phyloP scores from a whole-genome alignment of 2,797 vertebrate genomes.

The Vireo griseus region DNA sequence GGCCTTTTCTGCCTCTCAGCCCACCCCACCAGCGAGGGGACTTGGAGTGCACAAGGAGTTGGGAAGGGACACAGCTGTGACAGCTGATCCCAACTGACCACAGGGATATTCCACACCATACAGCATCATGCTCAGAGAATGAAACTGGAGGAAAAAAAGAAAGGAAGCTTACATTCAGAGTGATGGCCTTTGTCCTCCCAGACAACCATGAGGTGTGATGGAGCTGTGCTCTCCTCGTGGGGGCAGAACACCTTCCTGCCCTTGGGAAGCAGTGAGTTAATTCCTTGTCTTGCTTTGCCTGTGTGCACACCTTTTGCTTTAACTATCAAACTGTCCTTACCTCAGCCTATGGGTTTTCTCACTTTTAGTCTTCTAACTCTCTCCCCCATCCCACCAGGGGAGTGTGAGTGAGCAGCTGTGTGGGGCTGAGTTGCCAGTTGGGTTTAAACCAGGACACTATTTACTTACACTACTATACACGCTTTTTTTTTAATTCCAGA shows the following conservation, averaged over 20 bases:
- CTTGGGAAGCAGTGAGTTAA: neutral
- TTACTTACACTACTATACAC: neutral
- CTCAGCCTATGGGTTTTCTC: neutral
- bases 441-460: neutral
- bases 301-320: neutral
- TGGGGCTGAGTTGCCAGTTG: neutral
- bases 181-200: neutral
- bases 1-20: neutral
- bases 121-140: accelerated
- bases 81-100: neutral
- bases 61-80: neutral
- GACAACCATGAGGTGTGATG: neutral
- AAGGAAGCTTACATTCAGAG: neutral
- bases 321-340: neutral
- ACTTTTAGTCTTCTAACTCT: neutral
- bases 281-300: too few species aligned
- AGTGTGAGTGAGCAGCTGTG: neutral
- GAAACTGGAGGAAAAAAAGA: neutral
- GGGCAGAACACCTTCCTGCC: neutral
- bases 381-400: accelerated
- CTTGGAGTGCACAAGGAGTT: neutral
- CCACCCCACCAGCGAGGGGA: neutral
- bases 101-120: neutral
- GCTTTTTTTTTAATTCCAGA: neutral
- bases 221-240: neutral